A percentile compares a stretch with the other conserved stretches of the same genome.
Conservation (phyloP, 2,888 invertebrate species). For the Neocrepidodera transversa region DNA sequence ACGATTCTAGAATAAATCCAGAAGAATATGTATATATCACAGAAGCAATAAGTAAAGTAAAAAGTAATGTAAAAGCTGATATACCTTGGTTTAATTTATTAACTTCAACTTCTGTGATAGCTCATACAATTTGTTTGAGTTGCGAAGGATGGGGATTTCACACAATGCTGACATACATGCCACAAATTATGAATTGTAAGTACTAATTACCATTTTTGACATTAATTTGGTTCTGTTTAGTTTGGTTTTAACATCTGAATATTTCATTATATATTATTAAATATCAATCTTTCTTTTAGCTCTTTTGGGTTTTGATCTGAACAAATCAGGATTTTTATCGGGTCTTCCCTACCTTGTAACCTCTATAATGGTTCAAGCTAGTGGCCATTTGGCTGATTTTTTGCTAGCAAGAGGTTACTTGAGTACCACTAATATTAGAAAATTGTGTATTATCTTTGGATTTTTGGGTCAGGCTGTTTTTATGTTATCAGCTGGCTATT, state of each 20-base stretch:
- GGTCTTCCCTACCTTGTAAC: constrained; percentile 89
- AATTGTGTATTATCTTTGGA: constrained; percentile 73
- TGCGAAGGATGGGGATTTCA: constrained; percentile 92
- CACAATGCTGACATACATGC: constrained; percentile 64
- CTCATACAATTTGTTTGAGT: constrained; percentile 82
- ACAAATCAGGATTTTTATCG: constrained; percentile 82
- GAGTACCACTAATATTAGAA: constrained; percentile 75
- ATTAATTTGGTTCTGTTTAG: no score
- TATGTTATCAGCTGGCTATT: constrained; percentile 58
- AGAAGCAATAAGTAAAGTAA: constrained; percentile 63
- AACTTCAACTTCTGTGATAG: constrained; percentile 80
- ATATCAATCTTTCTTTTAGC: constrained; percentile 65
- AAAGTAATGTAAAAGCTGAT: constrained; percentile 62
- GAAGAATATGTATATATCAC: constrained; percentile 78
- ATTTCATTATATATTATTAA: no score
- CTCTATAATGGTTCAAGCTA: constrained; percentile 79
- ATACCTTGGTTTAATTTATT: constrained; percentile 82
- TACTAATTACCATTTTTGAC: no score
- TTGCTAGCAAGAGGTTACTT: constrained; percentile 69
- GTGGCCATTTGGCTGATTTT: constrained; percentile 87
- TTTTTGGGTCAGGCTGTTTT: constrained; percentile 61
- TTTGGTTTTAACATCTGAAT: no score
- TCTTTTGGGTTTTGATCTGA: constrained; percentile 73
- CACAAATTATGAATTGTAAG: constrained; percentile 36
- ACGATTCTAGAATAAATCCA: constrained; percentile 74